Base-by-base conservation (phyloP, 2,113 vertebrate species). In the Diphyllodes magnificus region DNA sequence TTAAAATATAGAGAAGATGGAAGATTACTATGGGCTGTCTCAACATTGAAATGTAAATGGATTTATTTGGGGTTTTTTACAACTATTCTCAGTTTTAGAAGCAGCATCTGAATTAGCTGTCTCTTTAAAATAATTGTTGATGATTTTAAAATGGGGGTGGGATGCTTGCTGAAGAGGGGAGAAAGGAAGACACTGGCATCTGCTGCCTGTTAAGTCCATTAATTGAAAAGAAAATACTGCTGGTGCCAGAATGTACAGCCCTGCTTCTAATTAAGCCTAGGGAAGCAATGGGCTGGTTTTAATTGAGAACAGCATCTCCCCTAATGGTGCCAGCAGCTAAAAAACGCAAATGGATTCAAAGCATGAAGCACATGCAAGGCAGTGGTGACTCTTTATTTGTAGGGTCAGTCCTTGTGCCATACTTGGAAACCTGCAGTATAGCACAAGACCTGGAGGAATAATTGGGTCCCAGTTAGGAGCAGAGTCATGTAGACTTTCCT, bases 141-240 rank as follows among this genome's bases (percentile, higher is more conserved):
- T 86, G 31, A 69, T 72, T 95, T 93, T 90, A 70, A 92, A 86
- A 53, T 42, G 64, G 65, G 35, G 33, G 19, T 80, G 54, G 68
- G 68, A 44, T 84, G 44, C 69, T 95, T 92, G 69, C 39, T 64
- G 76, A 50, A 77, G 75, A 93, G 47, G 57, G 66, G 61, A 75
- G 60, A 83, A 91, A 82, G 90, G 88, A 94, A 92, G 88, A 90
- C 64, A 70, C 56, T 76, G 66, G 93, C 92, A 94, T 96, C 95
- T 96, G 86, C 93, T 97, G 92, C 95, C 83, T 93, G 87, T 93
- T 97, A 93, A 91, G 72, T 85, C 80, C 86, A 89, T 96, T 96
- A 93, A 93, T 91, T 97, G 94, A 93, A 97, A 96, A 95, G 89
- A 96, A 97, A 97, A 95, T 92, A 88, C 31, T 92, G 79, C 90